A percentile compares a stretch with the other conserved stretches of the same genome.
Evolutionary conservation across 2,888 invertebrate genomes (phyloP).

Genomic region (Eugnorisma glareosa): DNA sequence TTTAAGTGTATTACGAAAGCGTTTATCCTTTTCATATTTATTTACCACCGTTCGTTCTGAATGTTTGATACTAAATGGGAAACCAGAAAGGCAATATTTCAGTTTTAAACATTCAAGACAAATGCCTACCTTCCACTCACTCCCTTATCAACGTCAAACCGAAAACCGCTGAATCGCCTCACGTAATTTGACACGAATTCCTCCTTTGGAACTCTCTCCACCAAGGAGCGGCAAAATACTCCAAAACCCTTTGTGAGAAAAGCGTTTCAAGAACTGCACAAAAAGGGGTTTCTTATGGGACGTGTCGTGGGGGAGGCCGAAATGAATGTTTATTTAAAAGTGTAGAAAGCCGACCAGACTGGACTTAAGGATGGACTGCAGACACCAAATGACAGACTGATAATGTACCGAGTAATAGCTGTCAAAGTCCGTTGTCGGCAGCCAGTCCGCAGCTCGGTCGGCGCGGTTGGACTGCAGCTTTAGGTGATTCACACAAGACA

Average conservation of each 20-base stretch:
- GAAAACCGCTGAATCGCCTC: slow-evolving; percentile 33
- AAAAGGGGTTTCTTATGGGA: neutral
- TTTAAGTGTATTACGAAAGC: neutral
- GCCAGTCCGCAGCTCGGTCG: neutral
- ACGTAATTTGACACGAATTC: slow-evolving; percentile 40
- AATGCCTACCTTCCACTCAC: slow-evolving; percentile 4
- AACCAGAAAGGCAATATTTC: slow-evolving; percentile 1
- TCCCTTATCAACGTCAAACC: slow-evolving; percentile 39
- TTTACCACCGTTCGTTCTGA: neutral
- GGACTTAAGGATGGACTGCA: neutral
- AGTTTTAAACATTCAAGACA: slow-evolving; percentile 35
- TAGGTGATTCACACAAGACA: neutral
- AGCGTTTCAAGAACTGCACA: neutral
- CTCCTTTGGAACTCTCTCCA: neutral
- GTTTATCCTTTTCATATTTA: neutral
- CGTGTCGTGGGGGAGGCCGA: neutral
- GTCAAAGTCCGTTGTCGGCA: neutral
- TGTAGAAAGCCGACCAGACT: neutral
- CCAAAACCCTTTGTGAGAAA: neutral
- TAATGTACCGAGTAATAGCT: neutral
- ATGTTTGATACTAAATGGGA: neutral
- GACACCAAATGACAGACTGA: neutral
- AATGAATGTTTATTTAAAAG: neutral
- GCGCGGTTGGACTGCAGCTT: neutral
- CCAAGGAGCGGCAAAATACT: neutral